Evolutionary conservation across 1,140 invertebrate genomes (phyloP).

Genomic region (Heliothis virescens): DNA sequence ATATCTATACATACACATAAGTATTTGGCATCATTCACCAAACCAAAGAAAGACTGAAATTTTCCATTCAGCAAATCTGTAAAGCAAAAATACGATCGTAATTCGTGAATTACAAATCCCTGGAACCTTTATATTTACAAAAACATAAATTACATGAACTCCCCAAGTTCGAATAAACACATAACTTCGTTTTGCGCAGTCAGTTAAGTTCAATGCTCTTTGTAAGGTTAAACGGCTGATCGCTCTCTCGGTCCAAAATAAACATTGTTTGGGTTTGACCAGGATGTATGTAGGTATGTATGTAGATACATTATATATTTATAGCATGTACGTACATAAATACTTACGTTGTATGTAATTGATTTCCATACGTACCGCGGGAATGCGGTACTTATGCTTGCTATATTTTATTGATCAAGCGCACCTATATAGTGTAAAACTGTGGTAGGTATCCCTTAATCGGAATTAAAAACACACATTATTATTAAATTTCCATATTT

Average conservation of each 20-base stretch:
- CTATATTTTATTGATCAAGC: too few species aligned
- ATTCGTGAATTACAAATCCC: background rate
- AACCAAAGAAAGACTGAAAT: too few species aligned
- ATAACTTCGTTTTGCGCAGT: conserved; percentile 12
- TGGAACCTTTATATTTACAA: background rate
- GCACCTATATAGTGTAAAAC: too few species aligned
- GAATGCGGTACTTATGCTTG: too few species aligned
- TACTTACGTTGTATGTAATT: too few species aligned
- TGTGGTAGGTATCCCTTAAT: too few species aligned
- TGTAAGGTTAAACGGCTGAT: conserved; percentile 12
- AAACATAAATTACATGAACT: background rate
- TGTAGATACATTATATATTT: background rate
- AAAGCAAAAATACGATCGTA: background rate
- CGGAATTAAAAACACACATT: too few species aligned
- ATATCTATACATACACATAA: too few species aligned
- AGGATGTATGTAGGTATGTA: conserved; percentile 8
- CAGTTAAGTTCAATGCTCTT: conserved; percentile 39
- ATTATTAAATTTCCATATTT: too few species aligned
- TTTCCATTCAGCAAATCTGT: too few species aligned
- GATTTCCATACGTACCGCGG: too few species aligned
- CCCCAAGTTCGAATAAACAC: conserved; percentile 1
- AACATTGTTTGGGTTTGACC: conserved; percentile 23
- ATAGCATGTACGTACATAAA: background rate
- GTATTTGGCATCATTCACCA: too few species aligned
- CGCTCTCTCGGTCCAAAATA: conserved; percentile 27